Percentiles rank a stretch among this genome's conserved stretches.
These are phyloP conservation scores for Luperina testacea DNA, from an alignment of 2,888 invertebrate species.

Conservation along the genomic window DNA sequence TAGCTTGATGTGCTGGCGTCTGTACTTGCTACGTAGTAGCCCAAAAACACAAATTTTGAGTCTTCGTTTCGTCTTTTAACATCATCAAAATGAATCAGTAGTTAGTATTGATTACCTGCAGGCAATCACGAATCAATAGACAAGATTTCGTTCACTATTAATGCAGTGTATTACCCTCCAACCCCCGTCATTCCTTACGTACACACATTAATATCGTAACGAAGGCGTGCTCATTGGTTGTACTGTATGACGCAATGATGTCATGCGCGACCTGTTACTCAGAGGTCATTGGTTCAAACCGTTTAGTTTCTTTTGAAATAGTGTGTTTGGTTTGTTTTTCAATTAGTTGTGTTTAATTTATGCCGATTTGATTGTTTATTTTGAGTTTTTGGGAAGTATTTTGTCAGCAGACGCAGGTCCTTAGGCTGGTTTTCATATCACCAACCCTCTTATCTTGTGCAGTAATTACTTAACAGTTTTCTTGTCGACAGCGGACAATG, in stretches of 20 bases:
- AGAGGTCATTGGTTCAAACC: slow-evolving; percentile 48
- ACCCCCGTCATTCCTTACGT: slow-evolving; percentile 11
- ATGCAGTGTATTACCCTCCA: slow-evolving; percentile 1
- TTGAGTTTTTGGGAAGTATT: background rate
- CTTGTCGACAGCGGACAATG: background rate
- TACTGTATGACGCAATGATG: slow-evolving; percentile 46
- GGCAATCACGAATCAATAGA: background rate
- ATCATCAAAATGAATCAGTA: background rate
- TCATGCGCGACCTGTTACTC: slow-evolving; percentile 25
- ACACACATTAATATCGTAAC: slow-evolving; percentile 42
- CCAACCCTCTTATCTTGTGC: background rate
- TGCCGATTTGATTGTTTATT: background rate
- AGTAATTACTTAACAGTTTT: background rate
- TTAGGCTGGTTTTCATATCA: background rate
- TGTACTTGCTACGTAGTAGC: background rate
- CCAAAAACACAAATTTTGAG: background rate
- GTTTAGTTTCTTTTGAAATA: background rate
- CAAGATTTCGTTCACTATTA: background rate
- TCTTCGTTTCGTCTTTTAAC: background rate
- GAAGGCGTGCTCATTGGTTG: slow-evolving; percentile 42
- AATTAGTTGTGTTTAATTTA: slow-evolving; percentile 1
- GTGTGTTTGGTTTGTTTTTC: slow-evolving; percentile 9
- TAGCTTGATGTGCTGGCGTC: too few species aligned
- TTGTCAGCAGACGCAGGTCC: background rate
- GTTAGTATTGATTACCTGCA: background rate